phyloP scores from a whole-genome alignment of 2,797 vertebrate genomes.

The Toxotes lorentzi region DNA sequence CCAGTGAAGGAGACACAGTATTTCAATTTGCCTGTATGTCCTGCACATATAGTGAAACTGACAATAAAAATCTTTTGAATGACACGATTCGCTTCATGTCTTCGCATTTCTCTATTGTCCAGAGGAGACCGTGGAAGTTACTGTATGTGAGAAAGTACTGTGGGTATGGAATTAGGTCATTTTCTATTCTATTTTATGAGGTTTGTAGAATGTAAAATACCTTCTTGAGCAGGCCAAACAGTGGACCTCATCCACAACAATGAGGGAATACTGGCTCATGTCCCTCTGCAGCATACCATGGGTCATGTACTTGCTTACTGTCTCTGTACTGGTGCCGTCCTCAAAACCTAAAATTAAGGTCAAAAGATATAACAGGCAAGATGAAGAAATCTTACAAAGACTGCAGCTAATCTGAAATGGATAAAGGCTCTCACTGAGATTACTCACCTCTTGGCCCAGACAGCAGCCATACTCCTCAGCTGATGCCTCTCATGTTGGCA shows the following conservation, averaged over 20 bases:
- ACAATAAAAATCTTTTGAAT: too few species aligned
- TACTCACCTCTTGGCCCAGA: conserved; percentile 48
- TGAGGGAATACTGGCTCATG: conserved; percentile 92
- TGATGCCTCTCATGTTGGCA: conserved; percentile 95
- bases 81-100: conserved; percentile 97
- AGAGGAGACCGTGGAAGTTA: background rate
- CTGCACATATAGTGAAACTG: too few species aligned
- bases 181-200: too few species aligned
- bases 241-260: conserved; percentile 95
- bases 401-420: background rate
- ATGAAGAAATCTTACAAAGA: background rate
- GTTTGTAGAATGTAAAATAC: conserved; percentile 63
- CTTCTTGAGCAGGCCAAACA: conserved; percentile 95
- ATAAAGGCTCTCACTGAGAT: background rate
- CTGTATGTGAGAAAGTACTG: too few species aligned
- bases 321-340: conserved; percentile 94
- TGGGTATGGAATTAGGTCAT: background rate
- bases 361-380: too few species aligned
- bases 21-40: too few species aligned
- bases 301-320: conserved; percentile 97
- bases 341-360: conserved; percentile 87
- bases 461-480: conserved; percentile 65
- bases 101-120: conserved; percentile 93
- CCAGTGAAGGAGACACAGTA: too few species aligned
- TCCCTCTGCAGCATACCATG: conserved; percentile 94